phyloP scores from a whole-genome alignment of 1,140 invertebrate genomes.

The Chrysomallon squamiferum region DNA sequence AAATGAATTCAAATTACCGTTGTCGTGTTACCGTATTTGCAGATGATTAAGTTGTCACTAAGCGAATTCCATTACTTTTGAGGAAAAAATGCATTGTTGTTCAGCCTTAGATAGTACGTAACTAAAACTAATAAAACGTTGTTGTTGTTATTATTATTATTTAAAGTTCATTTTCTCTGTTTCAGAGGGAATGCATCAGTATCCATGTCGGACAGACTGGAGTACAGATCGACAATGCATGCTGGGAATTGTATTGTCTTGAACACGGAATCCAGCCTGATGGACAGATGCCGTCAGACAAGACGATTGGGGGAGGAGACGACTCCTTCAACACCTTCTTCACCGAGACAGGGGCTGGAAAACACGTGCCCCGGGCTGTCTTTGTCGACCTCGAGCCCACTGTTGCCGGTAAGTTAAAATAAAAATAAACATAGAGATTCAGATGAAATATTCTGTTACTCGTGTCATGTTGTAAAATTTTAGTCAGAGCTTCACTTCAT shows the following conservation, averaged over 20 bases:
- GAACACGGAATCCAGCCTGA: slow-evolving; percentile 16
- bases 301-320: slow-evolving; percentile 69
- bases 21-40: too few relatives aligned
- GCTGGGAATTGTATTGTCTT: slow-evolving; percentile 15
- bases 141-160: too few relatives aligned
- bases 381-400: slow-evolving; percentile 84
- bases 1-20: too few relatives aligned
- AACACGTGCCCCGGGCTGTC: slow-evolving; percentile 68
- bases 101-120: too few relatives aligned
- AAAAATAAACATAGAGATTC: background rate
- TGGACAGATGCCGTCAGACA: slow-evolving; percentile 13
- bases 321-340: slow-evolving; percentile 90
- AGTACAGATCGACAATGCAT: slow-evolving; percentile 72
- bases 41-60: too few relatives aligned
- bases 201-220: slow-evolving; percentile 87
- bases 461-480: too few relatives aligned
- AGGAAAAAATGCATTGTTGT: too few relatives aligned
- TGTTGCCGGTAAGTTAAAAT: slow-evolving; percentile 68
- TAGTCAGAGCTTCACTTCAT: background rate
- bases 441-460: too few relatives aligned
- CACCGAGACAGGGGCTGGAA: slow-evolving; percentile 81
- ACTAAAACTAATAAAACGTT: too few relatives aligned
- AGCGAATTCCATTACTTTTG: too few relatives aligned
- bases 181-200: slow-evolving; percentile 76
- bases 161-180: too few relatives aligned